Evolutionary conservation across 2,797 vertebrate genomes (phyloP), one percentile per base, ranked within the genome.

Genomic region (Neostethus bicornis): DNA sequence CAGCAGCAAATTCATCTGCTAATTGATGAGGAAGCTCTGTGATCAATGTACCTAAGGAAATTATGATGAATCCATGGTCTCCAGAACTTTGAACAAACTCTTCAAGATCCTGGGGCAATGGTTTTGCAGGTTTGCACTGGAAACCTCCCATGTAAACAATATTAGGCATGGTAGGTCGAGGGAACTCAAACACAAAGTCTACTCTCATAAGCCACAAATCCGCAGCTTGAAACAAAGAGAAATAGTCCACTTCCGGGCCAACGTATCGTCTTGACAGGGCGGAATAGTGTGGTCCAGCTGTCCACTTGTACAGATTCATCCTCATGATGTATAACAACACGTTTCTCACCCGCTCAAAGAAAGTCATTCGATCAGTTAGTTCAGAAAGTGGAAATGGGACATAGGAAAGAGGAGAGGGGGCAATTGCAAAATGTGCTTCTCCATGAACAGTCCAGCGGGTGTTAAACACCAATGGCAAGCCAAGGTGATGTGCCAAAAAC

Each of bases 151-250:
- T 81, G 10, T 93, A 93, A 8, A 92, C 44, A 1, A 90, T 49
- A 48, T 93, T 92, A 3, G 92, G 92, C 91, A 93, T 91, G 2
- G 89, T 92, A 12, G 91, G 92, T 0, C 90, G 87, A 16, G 92
- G 90, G 29, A 89, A 92, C 59, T 92, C 91, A 35, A 93, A 90
- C 14, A 91, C 87, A 77, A 92, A 93, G 68, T 93, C 89, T 14
- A 87, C 87, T 60, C 86, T 85, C 90, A 92, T 92, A 0, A 93
- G 84, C 87, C 90, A 92, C 23, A 93, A 55, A 57, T 93, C 92
- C 4, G 90, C 91, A 3, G 66, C 79, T 70, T 85, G 83, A 57
- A 90, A 81, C 13, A 92, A 19, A 14, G 69, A 70, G 47, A 75
- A 73, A 38, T 75, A 81, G 29, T 77, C 55, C 0, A 55, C 62